A percentile compares a stretch with the other conserved stretches of the same genome.
Evolutionary conservation across 1,140 invertebrate genomes (phyloP).

Genomic region (Grapholita molesta): DNA sequence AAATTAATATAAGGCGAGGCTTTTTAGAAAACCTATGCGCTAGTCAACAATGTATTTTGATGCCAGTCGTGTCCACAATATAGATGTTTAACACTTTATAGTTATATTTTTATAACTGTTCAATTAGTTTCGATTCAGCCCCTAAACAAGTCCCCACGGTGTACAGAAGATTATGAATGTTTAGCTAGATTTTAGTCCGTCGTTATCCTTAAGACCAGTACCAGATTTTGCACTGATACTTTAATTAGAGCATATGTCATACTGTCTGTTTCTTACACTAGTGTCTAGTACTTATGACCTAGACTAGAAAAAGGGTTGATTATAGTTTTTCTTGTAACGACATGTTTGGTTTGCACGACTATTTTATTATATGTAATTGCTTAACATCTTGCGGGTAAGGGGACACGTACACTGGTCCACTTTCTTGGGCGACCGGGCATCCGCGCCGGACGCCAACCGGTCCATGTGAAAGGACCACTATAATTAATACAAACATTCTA

Average conservation of each 20-base stretch:
- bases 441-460: background rate
- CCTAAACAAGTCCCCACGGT: no score
- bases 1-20: background rate
- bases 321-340: no score
- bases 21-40: background rate
- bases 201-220: background rate
- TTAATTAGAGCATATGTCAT: background rate
- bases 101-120: no score
- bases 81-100: no score
- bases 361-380: conserved; percentile 3
- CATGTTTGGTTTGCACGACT: no score
- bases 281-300: no score
- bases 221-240: background rate
- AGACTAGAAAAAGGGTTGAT: no score
- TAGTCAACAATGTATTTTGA: no score
- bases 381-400: background rate
- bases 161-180: no score
- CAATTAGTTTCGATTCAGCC: no score
- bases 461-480: conserved; percentile 4
- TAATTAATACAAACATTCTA: conserved; percentile 6
- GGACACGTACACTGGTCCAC: background rate
- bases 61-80: no score
- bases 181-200: background rate
- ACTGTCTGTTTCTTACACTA: no score
- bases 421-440: background rate